phyloP scores from a whole-genome alignment of 2,888 invertebrate species.

The Parnassius smintheus region DNA sequence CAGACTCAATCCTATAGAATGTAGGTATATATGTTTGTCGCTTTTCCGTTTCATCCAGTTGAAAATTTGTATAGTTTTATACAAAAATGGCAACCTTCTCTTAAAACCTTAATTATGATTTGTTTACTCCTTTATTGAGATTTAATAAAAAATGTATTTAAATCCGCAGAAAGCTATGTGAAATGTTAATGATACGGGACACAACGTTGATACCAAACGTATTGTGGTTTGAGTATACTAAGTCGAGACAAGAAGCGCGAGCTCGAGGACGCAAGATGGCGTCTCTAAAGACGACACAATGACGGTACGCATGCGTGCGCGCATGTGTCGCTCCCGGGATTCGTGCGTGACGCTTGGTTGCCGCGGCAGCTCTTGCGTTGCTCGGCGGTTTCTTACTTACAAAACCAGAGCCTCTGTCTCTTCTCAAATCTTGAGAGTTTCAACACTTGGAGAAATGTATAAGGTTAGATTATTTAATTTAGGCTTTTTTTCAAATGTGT shows the following conservation, averaged over 20 bases:
- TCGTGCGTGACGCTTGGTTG: constrained; percentile 74
- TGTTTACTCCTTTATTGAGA: too few relatives aligned
- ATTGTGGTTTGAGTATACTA: constrained; percentile 96
- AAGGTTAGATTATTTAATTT: too few relatives aligned
- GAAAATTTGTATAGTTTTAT: too few relatives aligned
- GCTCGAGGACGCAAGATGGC: constrained; percentile 90
- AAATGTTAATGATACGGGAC: constrained; percentile 92
- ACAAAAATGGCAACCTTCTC: too few relatives aligned
- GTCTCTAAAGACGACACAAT: constrained; percentile 89
- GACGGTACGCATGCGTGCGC: constrained; percentile 83
- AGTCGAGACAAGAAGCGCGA: constrained; percentile 90
- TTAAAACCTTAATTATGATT: too few relatives aligned
- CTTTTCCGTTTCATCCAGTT: too few relatives aligned
- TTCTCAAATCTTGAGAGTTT: constrained; percentile 1
- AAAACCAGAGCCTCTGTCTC: constrained; percentile 16
- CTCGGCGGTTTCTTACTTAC: constrained; percentile 58
- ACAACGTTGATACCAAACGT: constrained; percentile 95
- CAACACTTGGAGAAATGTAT: too few relatives aligned
- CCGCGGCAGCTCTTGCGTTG: constrained; percentile 62
- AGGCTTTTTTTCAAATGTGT: too few relatives aligned
- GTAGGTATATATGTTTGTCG: too few relatives aligned
- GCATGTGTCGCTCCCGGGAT: constrained; percentile 43
- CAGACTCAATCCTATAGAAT: too few relatives aligned
- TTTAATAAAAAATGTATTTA: constrained; percentile 13
- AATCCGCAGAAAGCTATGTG: constrained; percentile 88